Evolutionary conservation across 2,797 vertebrate genomes (phyloP).

Genomic region (Percopsis omiscomaycus): DNA sequence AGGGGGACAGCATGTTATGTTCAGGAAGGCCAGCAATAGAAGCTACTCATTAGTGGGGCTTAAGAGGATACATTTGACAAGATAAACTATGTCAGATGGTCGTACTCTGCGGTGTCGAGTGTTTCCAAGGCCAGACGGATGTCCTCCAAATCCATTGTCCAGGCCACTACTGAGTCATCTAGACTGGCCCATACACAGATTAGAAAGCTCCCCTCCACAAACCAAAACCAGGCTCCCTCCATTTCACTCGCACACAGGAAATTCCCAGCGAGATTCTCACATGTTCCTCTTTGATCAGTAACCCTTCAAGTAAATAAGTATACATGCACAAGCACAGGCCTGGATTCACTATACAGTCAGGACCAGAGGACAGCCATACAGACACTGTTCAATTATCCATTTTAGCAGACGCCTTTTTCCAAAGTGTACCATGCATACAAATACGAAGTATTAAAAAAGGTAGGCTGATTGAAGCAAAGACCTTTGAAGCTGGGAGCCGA

Average conservation of each 20-base stretch:
- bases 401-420: no score
- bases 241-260: conserved; percentile 13
- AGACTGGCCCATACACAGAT: conserved; percentile 36
- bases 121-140: conserved; percentile 28
- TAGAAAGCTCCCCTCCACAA: conserved; percentile 16
- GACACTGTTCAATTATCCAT: no score
- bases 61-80: conserved; percentile 19
- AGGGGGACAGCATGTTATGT: not conserved
- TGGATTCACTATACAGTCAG: no score
- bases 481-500: no score
- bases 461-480: no score
- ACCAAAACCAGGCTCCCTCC: conserved; percentile 21
- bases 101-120: conserved; percentile 17
- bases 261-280: conserved; percentile 43
- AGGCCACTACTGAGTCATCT: conserved; percentile 40
- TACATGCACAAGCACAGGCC: no score
- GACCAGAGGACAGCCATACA: no score
- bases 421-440: no score
- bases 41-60: not conserved
- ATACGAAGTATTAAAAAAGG: no score
- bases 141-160: conserved; percentile 9
- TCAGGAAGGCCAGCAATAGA: not conserved
- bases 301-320: not conserved
- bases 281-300: conserved; percentile 43
- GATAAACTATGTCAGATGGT: conserved; percentile 29